Evolutionary conservation across 2,888 invertebrate genomes (phyloP).

Genomic region (Catocala nupta): DNA sequence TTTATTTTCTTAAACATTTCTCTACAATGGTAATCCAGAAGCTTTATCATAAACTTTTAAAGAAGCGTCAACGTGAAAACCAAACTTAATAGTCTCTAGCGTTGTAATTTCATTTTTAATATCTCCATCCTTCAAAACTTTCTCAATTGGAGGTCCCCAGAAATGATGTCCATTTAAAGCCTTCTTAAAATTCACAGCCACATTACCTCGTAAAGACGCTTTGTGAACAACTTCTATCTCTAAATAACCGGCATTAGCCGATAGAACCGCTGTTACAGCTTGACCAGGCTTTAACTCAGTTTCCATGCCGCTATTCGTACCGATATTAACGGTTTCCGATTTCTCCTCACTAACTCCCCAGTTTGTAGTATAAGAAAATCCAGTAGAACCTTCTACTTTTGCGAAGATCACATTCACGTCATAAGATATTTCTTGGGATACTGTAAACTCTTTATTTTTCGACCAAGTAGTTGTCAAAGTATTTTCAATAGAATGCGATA

Average conservation of each 20-base stretch:
- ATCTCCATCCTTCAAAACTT: conserved; percentile 63
- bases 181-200: conserved; percentile 71
- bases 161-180: conserved; percentile 69
- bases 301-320: conserved; percentile 69
- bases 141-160: conserved; percentile 65
- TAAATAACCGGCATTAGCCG: conserved; percentile 66
- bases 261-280: conserved; percentile 66
- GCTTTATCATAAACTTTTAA: conserved; percentile 70
- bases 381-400: conserved; percentile 64
- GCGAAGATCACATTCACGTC: conserved; percentile 68
- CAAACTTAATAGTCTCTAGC: conserved; percentile 64
- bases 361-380: conserved; percentile 65
- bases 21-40: conserved; percentile 60
- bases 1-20: neutral
- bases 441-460: conserved; percentile 58
- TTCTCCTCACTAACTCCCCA: conserved; percentile 73
- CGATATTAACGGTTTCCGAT: conserved; percentile 67
- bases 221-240: conserved; percentile 69
- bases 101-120: conserved; percentile 60
- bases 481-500: conserved; percentile 73
- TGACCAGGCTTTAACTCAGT: conserved; percentile 71
- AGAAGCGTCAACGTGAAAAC: conserved; percentile 67
- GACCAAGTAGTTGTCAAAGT: conserved; percentile 71
- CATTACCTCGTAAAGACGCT: conserved; percentile 65
- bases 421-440: conserved; percentile 71